Evolutionary conservation across 2,113 vertebrate genomes (phyloP).

Genomic region (Climacteris rufus): DNA sequence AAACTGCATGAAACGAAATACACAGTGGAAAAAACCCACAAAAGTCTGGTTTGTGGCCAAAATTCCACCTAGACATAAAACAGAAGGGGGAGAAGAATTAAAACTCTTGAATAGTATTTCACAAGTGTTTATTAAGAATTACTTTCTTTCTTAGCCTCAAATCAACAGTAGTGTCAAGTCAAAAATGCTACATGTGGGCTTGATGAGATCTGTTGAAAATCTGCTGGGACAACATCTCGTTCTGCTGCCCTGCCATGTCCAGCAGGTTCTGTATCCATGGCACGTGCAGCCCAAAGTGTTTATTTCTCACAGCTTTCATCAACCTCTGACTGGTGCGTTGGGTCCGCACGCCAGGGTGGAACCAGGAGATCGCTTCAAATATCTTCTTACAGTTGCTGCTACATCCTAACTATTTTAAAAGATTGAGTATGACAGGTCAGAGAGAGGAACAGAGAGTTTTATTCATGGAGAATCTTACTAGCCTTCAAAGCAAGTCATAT

Average conservation of each 20-base stretch:
- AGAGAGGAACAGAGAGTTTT: slow-evolving; percentile 14
- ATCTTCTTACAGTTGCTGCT: neutral
- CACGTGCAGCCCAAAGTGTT: neutral
- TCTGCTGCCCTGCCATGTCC: neutral
- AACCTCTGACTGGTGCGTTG: neutral
- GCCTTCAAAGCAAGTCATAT: slow-evolving; percentile 25
- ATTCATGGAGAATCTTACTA: neutral
- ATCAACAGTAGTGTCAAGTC: neutral
- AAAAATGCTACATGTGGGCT: neutral
- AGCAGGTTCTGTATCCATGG: fast-evolving
- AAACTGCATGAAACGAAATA: neutral
- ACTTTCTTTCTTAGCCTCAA: neutral
- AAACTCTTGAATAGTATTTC: neutral
- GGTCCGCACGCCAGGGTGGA: neutral
- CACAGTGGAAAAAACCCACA: neutral
- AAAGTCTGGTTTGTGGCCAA: neutral
- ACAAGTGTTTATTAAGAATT: neutral
- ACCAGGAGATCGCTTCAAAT: neutral
- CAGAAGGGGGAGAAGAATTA: neutral
- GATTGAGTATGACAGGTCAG: neutral
- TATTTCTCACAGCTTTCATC: neutral
- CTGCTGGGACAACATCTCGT: neutral
- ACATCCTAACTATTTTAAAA: neutral
- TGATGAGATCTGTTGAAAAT: neutral
- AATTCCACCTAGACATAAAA: neutral